Base-by-base conservation (phyloP, 2,113 vertebrate species). In the Syngnathus scovelli region DNA sequence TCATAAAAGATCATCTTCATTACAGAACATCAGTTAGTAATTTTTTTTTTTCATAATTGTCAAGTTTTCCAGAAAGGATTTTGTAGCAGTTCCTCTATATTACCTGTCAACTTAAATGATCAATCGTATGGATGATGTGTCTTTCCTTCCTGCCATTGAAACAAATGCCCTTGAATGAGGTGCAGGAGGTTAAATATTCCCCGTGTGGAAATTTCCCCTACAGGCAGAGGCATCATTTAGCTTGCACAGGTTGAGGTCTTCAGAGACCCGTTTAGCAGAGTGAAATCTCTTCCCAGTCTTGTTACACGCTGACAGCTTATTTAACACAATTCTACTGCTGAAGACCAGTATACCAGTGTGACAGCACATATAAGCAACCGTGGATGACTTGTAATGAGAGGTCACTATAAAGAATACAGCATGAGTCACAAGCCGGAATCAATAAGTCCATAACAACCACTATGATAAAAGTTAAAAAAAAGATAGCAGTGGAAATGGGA, bases 381-480 rank as follows among this genome's bases (percentile, higher is more conserved):
- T 78, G 65, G 76, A 78, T 72, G 79, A 83, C 69, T 65, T 75
- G 68, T 67, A 75, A 70, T 44, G 70, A 75, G 83, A 76, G 81
- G 86, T 87, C 82, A 75, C 69, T 59, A 76, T 51, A 39, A 79
- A 86, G 78, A 86, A 88, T 86, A 79, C 69, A 44, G 69, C 77
- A 83, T 78, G 65, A 81, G 73, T 51, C 69, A 51, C 74, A 70
- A n/a, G 68, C 72, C 7, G 62, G 62, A 83, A 81, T 79, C 73
- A 70, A 73, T 71, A 61, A 64, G 44, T 61, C 51, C 67, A 68
- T 71, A 67, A 38, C 10, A 1, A 68, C 44, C 59, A 36, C 70
- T 67, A 73, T 69, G 67, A 78, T 64, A 43, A 51, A 64, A 62
- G 66, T 68, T n/a, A 82, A 71, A 81, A 27, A 33, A 69, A 81